phyloP scores from a whole-genome alignment of 2,888 invertebrate species.

The Epirrhoe alternata region DNA sequence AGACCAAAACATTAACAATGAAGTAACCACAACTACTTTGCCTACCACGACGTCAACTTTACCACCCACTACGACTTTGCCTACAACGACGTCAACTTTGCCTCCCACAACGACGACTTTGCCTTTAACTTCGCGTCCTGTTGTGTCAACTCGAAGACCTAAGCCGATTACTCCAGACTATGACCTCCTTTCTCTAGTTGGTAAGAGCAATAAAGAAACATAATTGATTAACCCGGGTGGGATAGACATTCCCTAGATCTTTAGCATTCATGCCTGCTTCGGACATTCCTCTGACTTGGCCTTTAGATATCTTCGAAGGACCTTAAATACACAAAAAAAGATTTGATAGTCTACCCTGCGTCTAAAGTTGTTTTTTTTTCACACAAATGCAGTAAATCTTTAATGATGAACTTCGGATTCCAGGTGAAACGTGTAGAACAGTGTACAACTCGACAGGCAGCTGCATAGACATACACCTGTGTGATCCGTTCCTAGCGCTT shows the following conservation, averaged over 20 bases:
- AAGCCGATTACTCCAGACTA: neutral
- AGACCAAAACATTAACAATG: neutral
- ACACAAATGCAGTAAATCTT: neutral
- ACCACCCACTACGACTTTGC: conserved; percentile 5
- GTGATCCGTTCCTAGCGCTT: conserved; percentile 15
- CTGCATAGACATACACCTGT: conserved; percentile 24
- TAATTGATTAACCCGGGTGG: neutral
- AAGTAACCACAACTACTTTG: conserved; percentile 3
- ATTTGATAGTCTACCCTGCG: too few species aligned
- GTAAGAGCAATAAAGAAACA: conserved; percentile 1
- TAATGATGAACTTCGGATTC: too few species aligned
- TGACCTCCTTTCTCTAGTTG: conserved; percentile 21
- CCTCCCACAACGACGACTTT: neutral
- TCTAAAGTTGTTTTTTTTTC: neutral
- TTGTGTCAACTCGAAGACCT: conserved; percentile 26
- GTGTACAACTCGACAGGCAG: conserved; percentile 28
- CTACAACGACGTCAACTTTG: neutral
- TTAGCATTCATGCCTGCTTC: too few species aligned
- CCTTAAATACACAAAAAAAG: too few species aligned
- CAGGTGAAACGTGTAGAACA: conserved; percentile 27
- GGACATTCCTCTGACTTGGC: too few species aligned
- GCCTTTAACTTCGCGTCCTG: neutral
- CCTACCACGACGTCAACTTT: conserved; percentile 5
- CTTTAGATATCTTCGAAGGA: too few species aligned
- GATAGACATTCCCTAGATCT: too few species aligned